Evolutionary conservation across 2,797 vertebrate species (phyloP).

Genomic region (Cyclura pinguis): DNA sequence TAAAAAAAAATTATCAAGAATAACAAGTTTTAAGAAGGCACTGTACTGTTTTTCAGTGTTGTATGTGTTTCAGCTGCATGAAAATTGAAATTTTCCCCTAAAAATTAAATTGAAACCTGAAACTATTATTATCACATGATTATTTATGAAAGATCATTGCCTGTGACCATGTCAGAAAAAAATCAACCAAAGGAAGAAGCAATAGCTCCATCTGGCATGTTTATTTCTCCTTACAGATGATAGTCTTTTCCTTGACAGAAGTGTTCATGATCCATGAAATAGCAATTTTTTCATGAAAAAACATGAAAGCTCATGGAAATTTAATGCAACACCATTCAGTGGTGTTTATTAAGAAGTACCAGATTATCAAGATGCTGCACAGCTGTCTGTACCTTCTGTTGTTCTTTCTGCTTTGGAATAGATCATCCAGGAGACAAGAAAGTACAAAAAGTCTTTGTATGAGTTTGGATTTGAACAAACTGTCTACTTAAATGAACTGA

Average conservation of each 20-base stretch:
- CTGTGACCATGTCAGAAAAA: not conserved
- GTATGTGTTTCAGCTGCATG: not conserved
- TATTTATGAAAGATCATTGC: not conserved
- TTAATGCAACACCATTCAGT: not conserved
- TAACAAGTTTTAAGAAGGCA: no score
- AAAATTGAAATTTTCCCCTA: not conserved
- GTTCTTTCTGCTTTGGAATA: conserved; percentile 23
- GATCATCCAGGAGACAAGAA: conserved; percentile 41
- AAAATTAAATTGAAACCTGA: not conserved
- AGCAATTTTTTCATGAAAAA: not conserved
- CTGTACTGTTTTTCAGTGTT: no score
- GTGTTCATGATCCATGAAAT: not conserved
- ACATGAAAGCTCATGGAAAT: not conserved
- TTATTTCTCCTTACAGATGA: not conserved
- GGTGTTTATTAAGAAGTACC: not conserved
- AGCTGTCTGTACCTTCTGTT: not conserved
- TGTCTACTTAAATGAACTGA: conserved; percentile 45
- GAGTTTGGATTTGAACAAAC: conserved; percentile 44
- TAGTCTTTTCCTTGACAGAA: no score
- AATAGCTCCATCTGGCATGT: not conserved
- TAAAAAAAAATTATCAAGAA: no score
- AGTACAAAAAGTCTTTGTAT: conserved; percentile 28
- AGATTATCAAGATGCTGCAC: not conserved
- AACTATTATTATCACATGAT: not conserved
- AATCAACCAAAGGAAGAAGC: not conserved